Percentiles rank a stretch among this genome's conserved stretches.
These are phyloP conservation scores for Illadopsis cleaveri DNA, from an alignment of 2,113 vertebrate genomes.

Conservation along the genomic window DNA sequence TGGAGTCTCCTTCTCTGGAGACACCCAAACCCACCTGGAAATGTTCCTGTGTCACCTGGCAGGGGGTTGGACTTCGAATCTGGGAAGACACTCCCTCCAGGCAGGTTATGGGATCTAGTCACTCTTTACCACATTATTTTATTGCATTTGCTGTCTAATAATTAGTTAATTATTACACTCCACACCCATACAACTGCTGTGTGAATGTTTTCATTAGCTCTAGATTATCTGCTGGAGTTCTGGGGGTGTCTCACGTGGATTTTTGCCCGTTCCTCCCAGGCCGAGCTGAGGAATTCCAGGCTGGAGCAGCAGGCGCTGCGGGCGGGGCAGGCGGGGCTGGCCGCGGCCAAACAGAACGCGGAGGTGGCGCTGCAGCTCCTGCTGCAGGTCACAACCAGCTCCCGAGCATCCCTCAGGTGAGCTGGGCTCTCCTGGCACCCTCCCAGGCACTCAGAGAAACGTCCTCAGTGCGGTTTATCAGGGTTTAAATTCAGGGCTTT, in stretches of 20 bases:
- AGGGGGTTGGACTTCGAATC: background rate
- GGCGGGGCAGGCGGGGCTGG: constrained; percentile 73
- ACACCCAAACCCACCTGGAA: background rate
- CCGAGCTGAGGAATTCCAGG: constrained; percentile 71
- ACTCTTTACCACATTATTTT: background rate
- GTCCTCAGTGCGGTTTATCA: background rate
- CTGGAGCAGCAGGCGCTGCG: constrained; percentile 76
- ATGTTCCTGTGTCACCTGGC: background rate
- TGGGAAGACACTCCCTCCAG: background rate
- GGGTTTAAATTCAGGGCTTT: background rate
- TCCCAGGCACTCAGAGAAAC: accelerated
- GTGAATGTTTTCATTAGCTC: accelerated
- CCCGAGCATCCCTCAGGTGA: constrained; percentile 80
- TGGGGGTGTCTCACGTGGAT: accelerated
- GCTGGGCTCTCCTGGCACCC: background rate
- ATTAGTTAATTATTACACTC: background rate
- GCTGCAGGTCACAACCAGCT: constrained; percentile 69
- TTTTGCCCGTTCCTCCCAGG: constrained; percentile 41
- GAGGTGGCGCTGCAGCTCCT: constrained; percentile 84
- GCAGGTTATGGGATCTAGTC: accelerated
- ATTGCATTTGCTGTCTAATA: accelerated
- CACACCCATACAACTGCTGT: background rate
- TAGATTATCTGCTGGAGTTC: accelerated
- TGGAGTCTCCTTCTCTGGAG: background rate
- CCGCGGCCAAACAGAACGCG: constrained; percentile 79